phyloP scores from a whole-genome alignment of 2,888 invertebrate genomes.

The Eupithecia vulgata region DNA sequence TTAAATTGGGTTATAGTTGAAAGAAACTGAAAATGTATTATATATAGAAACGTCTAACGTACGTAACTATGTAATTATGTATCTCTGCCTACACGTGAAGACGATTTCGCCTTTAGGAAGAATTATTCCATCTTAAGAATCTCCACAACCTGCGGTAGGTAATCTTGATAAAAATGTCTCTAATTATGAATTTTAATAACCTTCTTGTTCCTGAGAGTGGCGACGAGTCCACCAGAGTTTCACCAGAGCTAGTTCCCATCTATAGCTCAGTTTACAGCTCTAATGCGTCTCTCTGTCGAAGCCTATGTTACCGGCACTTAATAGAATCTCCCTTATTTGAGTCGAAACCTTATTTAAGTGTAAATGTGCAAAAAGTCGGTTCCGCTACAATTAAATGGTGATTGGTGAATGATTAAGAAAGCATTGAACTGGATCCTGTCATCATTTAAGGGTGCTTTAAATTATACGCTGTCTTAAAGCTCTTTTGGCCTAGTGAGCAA shows the following conservation, averaged over 20 bases:
- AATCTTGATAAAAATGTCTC: neutral
- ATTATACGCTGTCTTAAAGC: neutral
- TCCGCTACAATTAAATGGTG: slow-evolving; percentile 37
- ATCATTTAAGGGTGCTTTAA: slow-evolving; percentile 5
- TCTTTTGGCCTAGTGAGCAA: neutral
- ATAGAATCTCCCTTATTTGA: slow-evolving; percentile 43
- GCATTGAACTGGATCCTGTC: slow-evolving; percentile 17
- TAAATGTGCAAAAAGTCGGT: slow-evolving; percentile 35
- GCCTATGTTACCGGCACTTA: slow-evolving; percentile 37
- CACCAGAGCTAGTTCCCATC: neutral
- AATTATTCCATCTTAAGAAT: no score
- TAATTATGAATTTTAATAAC: neutral
- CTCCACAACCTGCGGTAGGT: no score
- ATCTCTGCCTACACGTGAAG: neutral
- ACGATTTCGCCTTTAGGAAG: neutral
- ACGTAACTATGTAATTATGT: no score
- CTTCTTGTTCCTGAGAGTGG: neutral
- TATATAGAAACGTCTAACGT: neutral
- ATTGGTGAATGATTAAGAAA: slow-evolving; percentile 36
- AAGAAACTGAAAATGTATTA: neutral
- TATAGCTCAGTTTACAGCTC: neutral
- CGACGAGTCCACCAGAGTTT: neutral
- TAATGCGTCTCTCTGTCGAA: slow-evolving; percentile 14
- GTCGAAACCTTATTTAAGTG: slow-evolving; percentile 32
- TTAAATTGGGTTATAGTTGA: neutral